A percentile compares a stretch with the other conserved stretches of the same genome.
Evolutionary conservation across 2,888 invertebrate genomes (phyloP).

Genomic region (Timema cristinae): DNA sequence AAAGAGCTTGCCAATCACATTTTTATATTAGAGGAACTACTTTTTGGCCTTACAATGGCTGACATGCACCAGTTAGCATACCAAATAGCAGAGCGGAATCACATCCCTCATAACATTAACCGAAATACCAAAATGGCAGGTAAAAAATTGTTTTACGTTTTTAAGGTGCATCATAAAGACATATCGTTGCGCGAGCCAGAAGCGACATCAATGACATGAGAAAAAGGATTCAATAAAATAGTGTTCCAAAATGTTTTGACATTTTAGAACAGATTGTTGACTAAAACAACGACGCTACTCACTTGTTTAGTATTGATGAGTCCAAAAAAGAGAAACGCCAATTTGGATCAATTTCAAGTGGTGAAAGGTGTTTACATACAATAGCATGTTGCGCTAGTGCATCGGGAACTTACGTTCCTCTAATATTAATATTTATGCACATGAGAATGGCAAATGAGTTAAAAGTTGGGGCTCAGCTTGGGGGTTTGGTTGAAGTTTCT

Average conservation of each 20-base stretch:
- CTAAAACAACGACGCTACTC: neutral
- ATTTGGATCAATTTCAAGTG: neutral
- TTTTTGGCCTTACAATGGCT: neutral
- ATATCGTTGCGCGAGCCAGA: neutral
- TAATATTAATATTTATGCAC: neutral
- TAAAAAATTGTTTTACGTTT: neutral
- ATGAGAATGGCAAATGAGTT: neutral
- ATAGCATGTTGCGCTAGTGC: neutral
- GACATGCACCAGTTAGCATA: neutral
- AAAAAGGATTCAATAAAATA: slow-evolving; percentile 1
- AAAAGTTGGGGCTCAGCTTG: neutral
- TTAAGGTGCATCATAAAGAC: neutral
- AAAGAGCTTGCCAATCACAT: neutral
- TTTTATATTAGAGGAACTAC: neutral
- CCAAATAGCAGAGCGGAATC: neutral
- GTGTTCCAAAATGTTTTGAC: neutral
- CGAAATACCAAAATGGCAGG: neutral
- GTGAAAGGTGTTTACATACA: neutral
- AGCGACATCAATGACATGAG: neutral
- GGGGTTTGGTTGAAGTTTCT: slow-evolving; percentile 3
- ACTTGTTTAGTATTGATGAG: neutral
- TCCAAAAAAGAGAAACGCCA: neutral
- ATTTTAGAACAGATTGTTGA: neutral
- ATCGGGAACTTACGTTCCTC: neutral
- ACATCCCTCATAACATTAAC: neutral